A percentile compares a stretch with the other conserved stretches of the same genome.
Evolutionary conservation across 2,113 vertebrate species (phyloP).

Genomic region (Anas platyrhynchos): DNA sequence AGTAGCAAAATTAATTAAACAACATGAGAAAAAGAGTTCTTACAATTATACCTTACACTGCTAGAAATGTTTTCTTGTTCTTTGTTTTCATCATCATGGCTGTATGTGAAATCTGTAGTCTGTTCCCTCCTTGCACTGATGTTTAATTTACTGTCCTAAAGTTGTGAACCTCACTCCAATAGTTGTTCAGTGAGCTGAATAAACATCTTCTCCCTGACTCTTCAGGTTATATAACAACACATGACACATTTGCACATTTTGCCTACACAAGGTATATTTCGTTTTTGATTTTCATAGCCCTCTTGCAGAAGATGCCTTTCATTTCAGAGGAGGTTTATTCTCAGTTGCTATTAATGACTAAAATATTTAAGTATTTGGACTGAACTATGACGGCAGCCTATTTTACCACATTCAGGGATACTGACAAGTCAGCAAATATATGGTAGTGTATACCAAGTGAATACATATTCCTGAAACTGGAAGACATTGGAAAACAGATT

Average conservation of each 20-base stretch:
- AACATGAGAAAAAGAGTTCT: background rate
- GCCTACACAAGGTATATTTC: background rate
- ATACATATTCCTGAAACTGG: background rate
- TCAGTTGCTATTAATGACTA: background rate
- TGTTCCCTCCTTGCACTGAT: background rate
- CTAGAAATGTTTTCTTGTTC: background rate
- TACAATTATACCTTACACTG: background rate
- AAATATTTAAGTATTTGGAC: background rate
- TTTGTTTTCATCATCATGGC: background rate
- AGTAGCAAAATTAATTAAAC: background rate
- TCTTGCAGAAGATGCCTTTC: background rate
- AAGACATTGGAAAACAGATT: background rate
- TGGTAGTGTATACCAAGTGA: background rate
- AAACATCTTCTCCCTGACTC: constrained; percentile 11
- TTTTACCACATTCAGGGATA: background rate
- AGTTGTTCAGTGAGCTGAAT: constrained; percentile 21
- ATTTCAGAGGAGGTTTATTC: background rate
- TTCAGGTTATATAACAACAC: constrained; percentile 3
- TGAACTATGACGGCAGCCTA: background rate
- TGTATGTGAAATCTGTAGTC: background rate
- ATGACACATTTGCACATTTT: constrained; percentile 21
- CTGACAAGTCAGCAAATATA: background rate
- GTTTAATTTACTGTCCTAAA: constrained; percentile 37
- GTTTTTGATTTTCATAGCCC: background rate
- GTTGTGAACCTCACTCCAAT: constrained; percentile 2